Percentiles rank a stretch among this genome's conserved stretches.
Evolutionary conservation across 2,113 vertebrate species (phyloP).

Genomic region (Leptodactylus fuscus): DNA sequence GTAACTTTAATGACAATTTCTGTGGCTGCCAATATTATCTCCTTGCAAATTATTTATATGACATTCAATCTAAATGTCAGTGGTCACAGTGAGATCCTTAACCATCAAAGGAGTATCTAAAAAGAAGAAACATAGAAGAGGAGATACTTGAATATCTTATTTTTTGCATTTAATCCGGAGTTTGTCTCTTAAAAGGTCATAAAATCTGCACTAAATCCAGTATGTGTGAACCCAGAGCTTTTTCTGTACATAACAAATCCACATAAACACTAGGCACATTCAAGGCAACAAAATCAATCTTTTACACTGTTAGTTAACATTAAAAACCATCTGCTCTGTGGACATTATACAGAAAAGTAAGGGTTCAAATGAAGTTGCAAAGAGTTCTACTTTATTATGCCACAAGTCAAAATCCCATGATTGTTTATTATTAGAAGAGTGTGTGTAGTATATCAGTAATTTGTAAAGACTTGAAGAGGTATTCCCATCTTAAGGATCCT

Average conservation of each 20-base stretch:
- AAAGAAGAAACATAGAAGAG: too few relatives aligned
- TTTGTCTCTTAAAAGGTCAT: too few relatives aligned
- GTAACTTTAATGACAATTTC: too few relatives aligned
- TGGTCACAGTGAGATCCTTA: not conserved
- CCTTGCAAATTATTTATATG: not conserved
- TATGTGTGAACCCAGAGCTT: not conserved
- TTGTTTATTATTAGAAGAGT: not conserved
- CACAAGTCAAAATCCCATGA: not conserved
- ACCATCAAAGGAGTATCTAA: too few relatives aligned
- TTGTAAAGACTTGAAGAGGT: not conserved
- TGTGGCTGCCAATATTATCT: not conserved
- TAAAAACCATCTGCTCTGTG: not conserved
- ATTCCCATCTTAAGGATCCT: too few relatives aligned
- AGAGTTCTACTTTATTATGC: not conserved
- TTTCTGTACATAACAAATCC: too few relatives aligned
- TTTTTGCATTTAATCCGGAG: too few relatives aligned
- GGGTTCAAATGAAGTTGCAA: not conserved
- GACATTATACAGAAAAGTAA: not conserved
- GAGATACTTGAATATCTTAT: too few relatives aligned
- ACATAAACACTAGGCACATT: too few relatives aligned
- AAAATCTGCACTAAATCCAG: too few relatives aligned
- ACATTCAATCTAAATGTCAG: not conserved
- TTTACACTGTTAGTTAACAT: not conserved
- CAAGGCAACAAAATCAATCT: too few relatives aligned
- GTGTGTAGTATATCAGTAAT: not conserved